Conservation (phyloP, 2,113 vertebrate species). For the Cisticola juncidis region DNA sequence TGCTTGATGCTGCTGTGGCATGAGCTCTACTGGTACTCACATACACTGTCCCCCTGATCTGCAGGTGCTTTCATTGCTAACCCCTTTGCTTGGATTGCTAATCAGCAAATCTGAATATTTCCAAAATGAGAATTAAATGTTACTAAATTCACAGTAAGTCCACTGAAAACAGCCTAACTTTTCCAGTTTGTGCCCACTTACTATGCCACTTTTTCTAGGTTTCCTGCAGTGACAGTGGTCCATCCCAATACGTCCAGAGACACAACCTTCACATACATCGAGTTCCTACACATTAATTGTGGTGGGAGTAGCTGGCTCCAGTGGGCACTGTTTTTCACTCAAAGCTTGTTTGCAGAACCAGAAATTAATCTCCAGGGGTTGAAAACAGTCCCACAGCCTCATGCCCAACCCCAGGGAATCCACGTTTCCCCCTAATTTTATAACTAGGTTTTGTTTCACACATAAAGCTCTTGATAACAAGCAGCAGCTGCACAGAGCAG, state of each 20-base stretch:
- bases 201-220: background rate
- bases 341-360: background rate
- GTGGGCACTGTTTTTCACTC: background rate
- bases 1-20: background rate
- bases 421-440: background rate
- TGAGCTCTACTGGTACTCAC: background rate
- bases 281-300: background rate
- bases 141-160: background rate
- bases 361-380: background rate
- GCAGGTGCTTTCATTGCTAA: background rate
- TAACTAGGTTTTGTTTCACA: background rate
- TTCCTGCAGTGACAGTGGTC: background rate
- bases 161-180: background rate
- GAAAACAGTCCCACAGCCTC: background rate
- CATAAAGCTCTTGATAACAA: background rate
- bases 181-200: background rate
- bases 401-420: background rate
- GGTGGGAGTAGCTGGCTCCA: background rate
- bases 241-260: background rate
- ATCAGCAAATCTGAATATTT: background rate
- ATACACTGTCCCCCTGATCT: background rate
- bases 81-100: background rate
- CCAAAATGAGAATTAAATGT: background rate
- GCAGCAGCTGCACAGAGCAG: background rate
- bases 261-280: rapidly evolving